Conservation (phyloP, 2,797 vertebrate species). For the Enteromius radiatus region DNA sequence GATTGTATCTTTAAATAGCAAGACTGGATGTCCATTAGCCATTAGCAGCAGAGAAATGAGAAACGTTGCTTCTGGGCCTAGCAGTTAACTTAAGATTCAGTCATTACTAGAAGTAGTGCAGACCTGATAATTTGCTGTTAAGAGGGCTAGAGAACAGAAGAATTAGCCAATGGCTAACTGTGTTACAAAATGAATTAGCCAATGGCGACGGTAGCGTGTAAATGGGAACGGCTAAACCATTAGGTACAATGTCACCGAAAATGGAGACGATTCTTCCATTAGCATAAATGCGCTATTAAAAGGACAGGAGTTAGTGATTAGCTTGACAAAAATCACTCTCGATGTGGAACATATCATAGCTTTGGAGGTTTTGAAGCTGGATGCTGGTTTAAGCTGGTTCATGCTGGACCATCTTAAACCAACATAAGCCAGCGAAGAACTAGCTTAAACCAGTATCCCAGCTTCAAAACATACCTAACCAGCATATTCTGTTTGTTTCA, state of each 20-base stretch:
- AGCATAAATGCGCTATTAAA: slow-evolving; percentile 30
- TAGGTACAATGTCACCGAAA: slow-evolving; percentile 35
- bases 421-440: no score
- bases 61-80: slow-evolving; percentile 28
- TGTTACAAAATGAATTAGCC: slow-evolving; percentile 33
- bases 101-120: slow-evolving; percentile 25
- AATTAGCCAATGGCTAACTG: slow-evolving; percentile 31
- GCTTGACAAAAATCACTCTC: slow-evolving; percentile 43
- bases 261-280: slow-evolving; percentile 29
- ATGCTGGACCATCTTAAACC: no score
- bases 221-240: slow-evolving; percentile 34
- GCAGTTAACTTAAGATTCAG: slow-evolving; percentile 27
- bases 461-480: no score
- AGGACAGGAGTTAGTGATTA: slow-evolving; percentile 25
- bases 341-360: slow-evolving; percentile 49
- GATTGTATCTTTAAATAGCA: slow-evolving; percentile 18
- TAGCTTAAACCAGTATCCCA: no score
- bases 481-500: no score
- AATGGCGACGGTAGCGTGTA: slow-evolving; percentile 30
- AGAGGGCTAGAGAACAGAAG: slow-evolving; percentile 9
- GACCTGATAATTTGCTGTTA: slow-evolving; percentile 38
- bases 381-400: no score
- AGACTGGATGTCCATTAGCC: neutral
- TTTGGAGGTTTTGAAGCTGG: slow-evolving; percentile 2
- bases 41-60: slow-evolving; percentile 20